Base-by-base conservation (phyloP, 2,888 invertebrate species). In the Fragum sueziense region DNA sequence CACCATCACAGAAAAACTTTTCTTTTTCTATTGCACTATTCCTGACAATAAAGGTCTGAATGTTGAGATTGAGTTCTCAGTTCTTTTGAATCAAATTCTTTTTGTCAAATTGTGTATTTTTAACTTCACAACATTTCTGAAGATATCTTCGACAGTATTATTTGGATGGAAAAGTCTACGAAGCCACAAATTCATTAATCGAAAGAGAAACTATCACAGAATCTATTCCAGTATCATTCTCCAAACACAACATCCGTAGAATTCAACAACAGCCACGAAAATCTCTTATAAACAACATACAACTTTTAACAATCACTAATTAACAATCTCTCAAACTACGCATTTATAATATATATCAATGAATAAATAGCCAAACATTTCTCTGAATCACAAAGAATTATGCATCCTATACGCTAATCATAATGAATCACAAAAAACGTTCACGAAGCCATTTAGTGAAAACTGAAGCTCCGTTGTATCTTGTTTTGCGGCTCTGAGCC, bases 71-170 rank as follows among this genome's bases (percentile, higher is more conserved):
- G 9, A 11, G 9, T 41, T 41, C 41, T 41, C 17, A 9, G 9
- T 41, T 41, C 41, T 41, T 17, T 41, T 17, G 41, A 41, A 17
- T 41, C 17, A 41, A 11, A 41, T 41, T 9, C 9, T 9, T 41
- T 41, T 17, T 41, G 41, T 11, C 17, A 41, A 11, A 41, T 17
- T 41, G n/a, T 37, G 14, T 52, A 52, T 11, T 70, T 74, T 74
- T 54, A 74, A 62, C 47, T 74, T 78, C 0, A 78, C 69, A 78
- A 73, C 69, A 65, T 74, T 78, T 59, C 68, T 70, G 57, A 74
- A 78, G 41, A 59, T 70, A 69, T 54, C 62, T 70, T 70, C 70
- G 7, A 59, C 54, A 22, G 33, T 61, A n/a, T 29, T 47, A 29
- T 51, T 59, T 71, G 37, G 37, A 37, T 37, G 37, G 37, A 37